Conservation (phyloP, 2,113 vertebrate species). For the Mohoua ochrocephala region DNA sequence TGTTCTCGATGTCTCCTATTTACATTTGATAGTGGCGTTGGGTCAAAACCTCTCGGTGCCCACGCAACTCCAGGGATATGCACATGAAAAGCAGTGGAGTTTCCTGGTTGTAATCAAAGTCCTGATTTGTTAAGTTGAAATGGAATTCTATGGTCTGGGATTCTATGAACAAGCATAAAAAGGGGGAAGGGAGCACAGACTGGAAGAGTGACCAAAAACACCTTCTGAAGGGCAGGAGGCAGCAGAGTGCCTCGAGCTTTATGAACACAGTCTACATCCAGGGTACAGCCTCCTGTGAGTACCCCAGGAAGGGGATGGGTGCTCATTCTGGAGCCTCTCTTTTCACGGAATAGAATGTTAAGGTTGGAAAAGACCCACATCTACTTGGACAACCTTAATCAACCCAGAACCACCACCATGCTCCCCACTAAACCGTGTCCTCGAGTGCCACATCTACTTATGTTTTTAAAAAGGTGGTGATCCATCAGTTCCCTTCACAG, state of each 20-base stretch:
- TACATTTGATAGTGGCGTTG: background rate
- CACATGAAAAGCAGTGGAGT: background rate
- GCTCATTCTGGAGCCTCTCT: background rate
- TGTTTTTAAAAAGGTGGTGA: background rate
- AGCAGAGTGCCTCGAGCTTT: background rate
- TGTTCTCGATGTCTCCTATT: background rate
- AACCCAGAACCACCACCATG: background rate
- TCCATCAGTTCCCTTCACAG: background rate
- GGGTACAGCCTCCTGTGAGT: background rate
- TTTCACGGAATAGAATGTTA: background rate
- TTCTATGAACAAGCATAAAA: background rate
- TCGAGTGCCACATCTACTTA: too few species aligned
- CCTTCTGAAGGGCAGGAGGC: background rate
- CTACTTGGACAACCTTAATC: too few species aligned
- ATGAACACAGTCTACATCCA: background rate
- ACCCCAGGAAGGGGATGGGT: background rate
- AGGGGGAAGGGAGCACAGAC: background rate
- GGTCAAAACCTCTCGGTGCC: background rate
- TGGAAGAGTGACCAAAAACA: background rate
- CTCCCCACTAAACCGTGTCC: rapidly evolving
- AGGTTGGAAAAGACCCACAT: background rate
- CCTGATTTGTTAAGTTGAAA: background rate
- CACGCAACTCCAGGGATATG: background rate
- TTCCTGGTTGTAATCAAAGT: background rate
- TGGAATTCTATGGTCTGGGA: background rate